These are phyloP conservation scores for Toxotes jaculatrix DNA, from an alignment of 2,113 vertebrate genomes.

Conservation along the genomic window DNA sequence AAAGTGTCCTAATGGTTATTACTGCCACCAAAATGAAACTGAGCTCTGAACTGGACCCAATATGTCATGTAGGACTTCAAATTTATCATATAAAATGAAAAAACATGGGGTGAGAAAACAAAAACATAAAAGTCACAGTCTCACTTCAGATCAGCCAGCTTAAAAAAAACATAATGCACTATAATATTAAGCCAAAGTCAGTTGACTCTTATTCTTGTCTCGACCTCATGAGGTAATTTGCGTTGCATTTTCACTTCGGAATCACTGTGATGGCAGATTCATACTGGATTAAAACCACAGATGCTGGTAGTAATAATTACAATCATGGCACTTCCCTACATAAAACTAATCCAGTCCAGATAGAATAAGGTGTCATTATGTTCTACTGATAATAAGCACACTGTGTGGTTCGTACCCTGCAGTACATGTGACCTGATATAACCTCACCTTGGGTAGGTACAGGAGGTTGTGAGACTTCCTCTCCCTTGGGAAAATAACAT, in stretches of 20 bases:
- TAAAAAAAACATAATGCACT: neutral
- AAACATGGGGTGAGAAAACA: neutral
- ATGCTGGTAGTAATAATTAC: conserved; percentile 62
- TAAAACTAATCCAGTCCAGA: conserved; percentile 52
- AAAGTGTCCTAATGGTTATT: neutral
- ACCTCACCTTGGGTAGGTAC: conserved; percentile 56
- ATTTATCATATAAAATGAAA: neutral
- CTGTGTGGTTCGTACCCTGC: conserved; percentile 29
- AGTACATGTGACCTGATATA: conserved; percentile 64
- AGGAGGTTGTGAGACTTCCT: conserved; percentile 64
- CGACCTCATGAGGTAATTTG: neutral
- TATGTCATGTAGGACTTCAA: neutral
- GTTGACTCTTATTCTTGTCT: neutral
- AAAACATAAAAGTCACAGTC: neutral
- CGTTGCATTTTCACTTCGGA: conserved; percentile 7
- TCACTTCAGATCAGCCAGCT: neutral
- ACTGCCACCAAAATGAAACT: neutral
- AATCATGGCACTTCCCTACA: conserved; percentile 35
- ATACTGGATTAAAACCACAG: conserved; percentile 34
- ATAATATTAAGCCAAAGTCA: neutral
- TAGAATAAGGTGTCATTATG: conserved; percentile 45
- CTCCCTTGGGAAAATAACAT: conserved; percentile 63
- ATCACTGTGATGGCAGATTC: conserved; percentile 12
- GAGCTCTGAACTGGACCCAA: neutral
- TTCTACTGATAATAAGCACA: conserved; percentile 45